Base-by-base conservation (phyloP, 64 coral and sea anemone species). In the Stichodactyla mertensii region DNA sequence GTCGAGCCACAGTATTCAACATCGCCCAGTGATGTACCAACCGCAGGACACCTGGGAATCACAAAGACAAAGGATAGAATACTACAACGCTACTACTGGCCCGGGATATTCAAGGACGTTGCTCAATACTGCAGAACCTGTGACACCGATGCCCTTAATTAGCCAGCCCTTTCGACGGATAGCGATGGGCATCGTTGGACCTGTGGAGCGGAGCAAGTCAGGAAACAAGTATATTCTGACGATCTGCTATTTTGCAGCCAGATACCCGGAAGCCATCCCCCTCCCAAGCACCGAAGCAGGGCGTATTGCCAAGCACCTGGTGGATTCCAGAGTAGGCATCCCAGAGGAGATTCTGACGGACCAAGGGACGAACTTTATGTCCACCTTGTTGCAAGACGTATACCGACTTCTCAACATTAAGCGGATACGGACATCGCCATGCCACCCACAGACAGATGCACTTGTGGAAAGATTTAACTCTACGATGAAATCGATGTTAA, bases 281-380 rank as follows among this genome's bases (percentile, higher is more conserved):
- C 52, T 90, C 14, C 70, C 55, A 58, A 90, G 83, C 57, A 85
- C 70, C n/a, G 88, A 90, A 84, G 82, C 88, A 77, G 85, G 56
- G 77, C 19, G 24, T 16, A 85, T 90, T 53, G 88, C 88, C 27
- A 61, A 90, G 10, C 61, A 90, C 36, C 51, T 90, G 9, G 77
- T 84, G 13, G 71, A 90, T 31, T 84, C 88, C 11, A 71, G 88
- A 84, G 83, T 90, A 20, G 89, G 89, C 57, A 79, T 90, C 56
- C 83, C 89, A 22, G 36, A 90, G 26, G 82, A 90, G 53, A 90
- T 90, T 57, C 55, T 90, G 10, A 90, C 89, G 26, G 89, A 85
- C 61, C 89, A 90, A 64, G 89, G 89, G 16, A 57, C 61, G 10
- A 90, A 90, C 83, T 90, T 90, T 58, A 90, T 83, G 8, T 90